Evolutionary conservation across 2,888 invertebrate genomes (phyloP), one percentile per base, ranked within the genome.

Genomic region (Eledona agricola): DNA sequence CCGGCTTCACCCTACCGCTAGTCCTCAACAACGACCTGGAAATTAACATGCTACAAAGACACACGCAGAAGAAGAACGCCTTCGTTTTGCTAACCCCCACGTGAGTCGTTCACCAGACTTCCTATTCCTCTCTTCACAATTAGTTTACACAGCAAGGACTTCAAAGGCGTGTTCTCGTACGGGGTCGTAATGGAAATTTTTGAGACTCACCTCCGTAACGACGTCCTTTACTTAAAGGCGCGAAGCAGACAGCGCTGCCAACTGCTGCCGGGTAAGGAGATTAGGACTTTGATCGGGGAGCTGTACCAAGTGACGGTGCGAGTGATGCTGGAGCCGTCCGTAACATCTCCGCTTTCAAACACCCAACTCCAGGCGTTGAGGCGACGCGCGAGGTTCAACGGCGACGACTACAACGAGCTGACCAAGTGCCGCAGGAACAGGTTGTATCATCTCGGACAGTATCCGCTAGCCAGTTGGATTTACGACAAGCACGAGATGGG

Each of bases 1-100:
- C 93, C 3, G 90, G 90, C 1, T 90, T 91, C 74, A 89, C 86
- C 1, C 74, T 93, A 12, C 92, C 92, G 0, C 79, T 93, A 57
- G 84, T 87, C 25, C 65, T 76, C 54, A 78, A 77, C 46, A 69
- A 82, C 49, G 74, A 79, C 17, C 72, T 78, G 13, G 79, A 81
- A 29, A 80, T 83, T 6, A 77, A 81, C 22, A 81, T 86, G 78
- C 75, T 88, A 54, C 76, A 79, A 38, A 75, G 78, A 12, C 81
- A 82, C 54, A 80, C 87, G 16, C 72, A 79, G 23, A 79, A 78
- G 20, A 81, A 85, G 58, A 79, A 82, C 53, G 85, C 85, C 1
- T 86, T 89, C 72, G 88, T 87, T 2, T 78, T 87, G 9, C 78
- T 87, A 9, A 80, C 79, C 60, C 71, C 75, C 20, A 77, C 78